Evolutionary conservation across 1,140 invertebrate genomes (phyloP).

Genomic region (Aplysia californica): DNA sequence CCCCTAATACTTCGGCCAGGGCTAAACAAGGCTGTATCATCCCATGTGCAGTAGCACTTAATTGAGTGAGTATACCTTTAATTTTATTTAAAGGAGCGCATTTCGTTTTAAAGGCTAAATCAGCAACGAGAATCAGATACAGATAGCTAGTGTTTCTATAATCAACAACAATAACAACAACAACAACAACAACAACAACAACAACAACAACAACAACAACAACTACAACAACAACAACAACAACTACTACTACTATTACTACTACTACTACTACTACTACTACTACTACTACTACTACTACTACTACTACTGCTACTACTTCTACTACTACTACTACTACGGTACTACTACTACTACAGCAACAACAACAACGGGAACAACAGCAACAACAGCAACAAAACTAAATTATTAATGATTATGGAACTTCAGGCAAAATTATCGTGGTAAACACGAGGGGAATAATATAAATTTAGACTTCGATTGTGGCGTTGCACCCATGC

Average conservation of each 20-base stretch:
- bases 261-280: constrained; percentile 15
- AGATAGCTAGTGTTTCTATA: background rate
- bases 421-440: too few relatives aligned
- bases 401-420: too few relatives aligned
- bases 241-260: background rate
- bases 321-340: too few relatives aligned
- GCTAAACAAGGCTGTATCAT: background rate
- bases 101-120: background rate
- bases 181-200: background rate
- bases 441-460: too few relatives aligned
- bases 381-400: too few relatives aligned
- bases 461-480: background rate
- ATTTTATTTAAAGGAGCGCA: background rate
- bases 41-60: background rate
- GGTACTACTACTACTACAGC: too few relatives aligned
- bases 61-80: background rate
- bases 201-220: background rate
- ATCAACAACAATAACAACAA: background rate
- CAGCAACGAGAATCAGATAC: background rate
- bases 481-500: background rate
- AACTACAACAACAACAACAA: background rate
- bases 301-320: background rate
- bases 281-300: background rate
- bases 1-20: too few relatives aligned
- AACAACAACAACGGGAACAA: too few relatives aligned